phyloP scores from a whole-genome alignment of 2,113 vertebrate species.

The Meleagris gallopavo region DNA sequence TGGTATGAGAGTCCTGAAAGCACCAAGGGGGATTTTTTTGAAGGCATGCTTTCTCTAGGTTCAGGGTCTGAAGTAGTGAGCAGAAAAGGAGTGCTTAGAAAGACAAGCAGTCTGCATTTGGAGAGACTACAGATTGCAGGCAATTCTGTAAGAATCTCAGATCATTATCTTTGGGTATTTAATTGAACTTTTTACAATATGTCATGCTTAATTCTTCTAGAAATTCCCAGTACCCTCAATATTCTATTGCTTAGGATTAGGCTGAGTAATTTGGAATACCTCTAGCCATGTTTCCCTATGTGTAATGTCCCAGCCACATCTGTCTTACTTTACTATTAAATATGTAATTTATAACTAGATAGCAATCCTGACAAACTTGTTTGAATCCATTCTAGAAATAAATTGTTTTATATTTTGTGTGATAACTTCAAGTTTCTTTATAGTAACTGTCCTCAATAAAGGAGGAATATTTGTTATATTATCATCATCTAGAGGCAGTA shows the following conservation, averaged over 20 bases:
- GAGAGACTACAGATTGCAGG: neutral
- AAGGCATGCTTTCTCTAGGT: conserved; percentile 32
- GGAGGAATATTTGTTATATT: conserved; percentile 62
- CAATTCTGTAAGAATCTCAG: conserved; percentile 26
- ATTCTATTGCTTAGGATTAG: conserved; percentile 60
- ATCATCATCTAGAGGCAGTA: conserved; percentile 53
- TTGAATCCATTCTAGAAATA: conserved; percentile 73
- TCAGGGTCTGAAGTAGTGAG: conserved; percentile 22
- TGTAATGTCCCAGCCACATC: conserved; percentile 68
- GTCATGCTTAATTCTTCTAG: conserved; percentile 53
- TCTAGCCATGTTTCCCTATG: conserved; percentile 59
- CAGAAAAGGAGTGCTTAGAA: neutral
- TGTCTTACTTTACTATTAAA: conserved; percentile 74
- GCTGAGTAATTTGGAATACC: conserved; percentile 66
- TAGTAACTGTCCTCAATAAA: conserved; percentile 63
- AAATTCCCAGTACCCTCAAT: conserved; percentile 61
- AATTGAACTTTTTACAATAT: conserved; percentile 43
- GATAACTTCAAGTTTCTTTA: conserved; percentile 74
- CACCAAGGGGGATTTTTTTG: neutral
- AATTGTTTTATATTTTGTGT: conserved; percentile 66
- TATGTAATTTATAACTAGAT: conserved; percentile 79
- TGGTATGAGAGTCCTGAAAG: conserved; percentile 23
- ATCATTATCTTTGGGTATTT: conserved; percentile 47
- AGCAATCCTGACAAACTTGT: conserved; percentile 74
- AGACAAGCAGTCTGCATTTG: conserved; percentile 37